These are phyloP conservation scores for Neodiprion lecontei DNA, from an alignment of 1,140 invertebrate species.

Conservation along the genomic window DNA sequence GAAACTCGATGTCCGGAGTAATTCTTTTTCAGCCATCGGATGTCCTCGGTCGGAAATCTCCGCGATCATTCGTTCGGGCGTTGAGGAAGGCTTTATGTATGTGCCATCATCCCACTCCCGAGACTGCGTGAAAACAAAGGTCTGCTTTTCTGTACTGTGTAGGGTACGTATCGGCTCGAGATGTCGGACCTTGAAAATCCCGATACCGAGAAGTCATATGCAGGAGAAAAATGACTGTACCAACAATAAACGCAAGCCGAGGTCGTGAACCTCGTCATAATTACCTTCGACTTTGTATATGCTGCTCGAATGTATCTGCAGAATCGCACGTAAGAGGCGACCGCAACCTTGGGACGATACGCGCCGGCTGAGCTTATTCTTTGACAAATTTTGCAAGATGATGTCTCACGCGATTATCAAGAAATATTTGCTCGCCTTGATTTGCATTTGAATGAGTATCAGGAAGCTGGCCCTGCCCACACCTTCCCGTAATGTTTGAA, in stretches of 20 bases:
- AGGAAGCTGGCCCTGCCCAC: background rate
- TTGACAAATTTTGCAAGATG: constrained; percentile 5
- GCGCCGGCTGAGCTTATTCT: background rate
- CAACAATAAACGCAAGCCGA: background rate
- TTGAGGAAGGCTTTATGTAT: no score
- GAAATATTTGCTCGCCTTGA: constrained; percentile 20
- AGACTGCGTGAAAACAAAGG: no score
- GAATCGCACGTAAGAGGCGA: constrained; percentile 15
- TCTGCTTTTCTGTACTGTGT: background rate
- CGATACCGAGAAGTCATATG: background rate
- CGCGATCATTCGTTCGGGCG: no score
- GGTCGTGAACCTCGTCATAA: background rate
- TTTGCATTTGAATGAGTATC: constrained; percentile 30
- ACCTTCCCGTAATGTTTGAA: background rate
- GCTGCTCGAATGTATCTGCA: background rate
- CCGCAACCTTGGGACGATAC: constrained; percentile 23
- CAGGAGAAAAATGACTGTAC: background rate
- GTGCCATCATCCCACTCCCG: no score
- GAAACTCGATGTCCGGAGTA: no score
- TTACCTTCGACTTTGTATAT: background rate
- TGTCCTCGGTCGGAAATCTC: no score
- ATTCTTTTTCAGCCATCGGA: no score
- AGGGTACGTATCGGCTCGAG: background rate
- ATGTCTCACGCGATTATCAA: constrained; percentile 18
- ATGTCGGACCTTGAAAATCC: background rate